Evolutionary conservation across 2,888 invertebrate species (phyloP).

Genomic region (Phrixothrix hirtus): DNA sequence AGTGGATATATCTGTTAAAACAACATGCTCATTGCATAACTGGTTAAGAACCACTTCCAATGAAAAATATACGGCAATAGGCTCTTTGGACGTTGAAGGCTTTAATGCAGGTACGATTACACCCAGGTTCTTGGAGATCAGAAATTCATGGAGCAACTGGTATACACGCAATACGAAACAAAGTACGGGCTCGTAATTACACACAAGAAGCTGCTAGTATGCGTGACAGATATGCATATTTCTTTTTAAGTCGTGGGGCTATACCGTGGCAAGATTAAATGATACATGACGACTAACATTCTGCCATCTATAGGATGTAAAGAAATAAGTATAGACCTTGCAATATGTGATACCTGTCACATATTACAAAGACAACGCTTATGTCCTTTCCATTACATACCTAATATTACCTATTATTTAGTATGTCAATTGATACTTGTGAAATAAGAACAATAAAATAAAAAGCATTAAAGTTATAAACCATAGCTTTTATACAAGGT

Average conservation of each 20-base stretch:
- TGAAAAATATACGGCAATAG: conserved; percentile 6
- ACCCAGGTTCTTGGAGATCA: too few relatives aligned
- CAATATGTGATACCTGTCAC: too few relatives aligned
- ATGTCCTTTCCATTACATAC: too few relatives aligned
- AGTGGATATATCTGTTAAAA: conserved; percentile 5
- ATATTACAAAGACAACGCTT: too few relatives aligned
- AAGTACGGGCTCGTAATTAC: conserved; percentile 1
- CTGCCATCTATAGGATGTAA: not conserved
- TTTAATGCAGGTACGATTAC: conserved; percentile 7
- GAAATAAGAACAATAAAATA: too few relatives aligned
- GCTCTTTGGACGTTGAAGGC: conserved; percentile 1
- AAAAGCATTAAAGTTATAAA: too few relatives aligned
- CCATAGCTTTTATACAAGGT: too few relatives aligned
- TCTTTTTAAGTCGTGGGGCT: conserved; percentile 28
- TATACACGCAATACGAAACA: too few relatives aligned
- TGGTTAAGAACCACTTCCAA: conserved; percentile 4
- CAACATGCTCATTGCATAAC: conserved; percentile 4
- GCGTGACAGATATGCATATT: conserved; percentile 15
- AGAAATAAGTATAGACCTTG: too few relatives aligned
- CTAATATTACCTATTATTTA: too few relatives aligned
- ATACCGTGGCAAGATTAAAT: conserved; percentile 31
- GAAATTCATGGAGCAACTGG: too few relatives aligned
- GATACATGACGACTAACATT: conserved; percentile 3
- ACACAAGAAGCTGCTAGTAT: not conserved
- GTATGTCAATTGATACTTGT: too few relatives aligned